Conservation (phyloP, 2,113 vertebrate genomes). For the Meles meles region DNA sequence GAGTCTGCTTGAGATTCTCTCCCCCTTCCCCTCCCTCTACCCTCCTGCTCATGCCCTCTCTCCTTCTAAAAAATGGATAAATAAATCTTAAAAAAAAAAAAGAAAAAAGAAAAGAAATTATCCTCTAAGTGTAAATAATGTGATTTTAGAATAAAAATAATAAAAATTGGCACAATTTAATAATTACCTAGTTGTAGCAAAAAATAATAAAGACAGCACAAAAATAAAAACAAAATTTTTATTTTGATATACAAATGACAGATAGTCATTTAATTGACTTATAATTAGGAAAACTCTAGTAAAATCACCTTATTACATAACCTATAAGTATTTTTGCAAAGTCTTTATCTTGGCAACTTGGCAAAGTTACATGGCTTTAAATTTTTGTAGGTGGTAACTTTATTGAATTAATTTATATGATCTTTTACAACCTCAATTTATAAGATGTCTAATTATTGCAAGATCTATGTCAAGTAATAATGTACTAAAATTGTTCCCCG, state of each 20-base stretch:
- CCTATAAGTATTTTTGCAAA: not conserved
- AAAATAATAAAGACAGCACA: not conserved
- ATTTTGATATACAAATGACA: not conserved
- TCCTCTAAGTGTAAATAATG: not conserved
- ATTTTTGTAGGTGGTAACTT: not conserved
- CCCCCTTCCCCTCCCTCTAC: not conserved
- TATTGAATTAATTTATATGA: not conserved
- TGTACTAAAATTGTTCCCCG: not conserved
- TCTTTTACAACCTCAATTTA: not conserved
- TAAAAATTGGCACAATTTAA: not conserved
- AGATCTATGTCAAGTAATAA: not conserved
- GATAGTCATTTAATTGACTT: not conserved
- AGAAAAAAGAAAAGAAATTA: too few relatives aligned
- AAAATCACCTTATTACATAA: not conserved
- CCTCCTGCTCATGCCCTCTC: not conserved
- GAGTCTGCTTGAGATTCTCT: not conserved
- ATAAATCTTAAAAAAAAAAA: not conserved
- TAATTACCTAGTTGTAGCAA: not conserved
- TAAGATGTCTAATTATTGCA: not conserved
- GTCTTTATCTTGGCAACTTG: not conserved
- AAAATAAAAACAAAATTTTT: not conserved
- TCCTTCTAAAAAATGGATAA: not conserved
- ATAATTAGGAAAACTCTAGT: not conserved
- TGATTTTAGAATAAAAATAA: not conserved
- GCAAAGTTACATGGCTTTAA: not conserved